These are phyloP conservation scores for Chrysochloris asiatica DNA, from an alignment of 2,113 vertebrate species.

Conservation along the genomic window DNA sequence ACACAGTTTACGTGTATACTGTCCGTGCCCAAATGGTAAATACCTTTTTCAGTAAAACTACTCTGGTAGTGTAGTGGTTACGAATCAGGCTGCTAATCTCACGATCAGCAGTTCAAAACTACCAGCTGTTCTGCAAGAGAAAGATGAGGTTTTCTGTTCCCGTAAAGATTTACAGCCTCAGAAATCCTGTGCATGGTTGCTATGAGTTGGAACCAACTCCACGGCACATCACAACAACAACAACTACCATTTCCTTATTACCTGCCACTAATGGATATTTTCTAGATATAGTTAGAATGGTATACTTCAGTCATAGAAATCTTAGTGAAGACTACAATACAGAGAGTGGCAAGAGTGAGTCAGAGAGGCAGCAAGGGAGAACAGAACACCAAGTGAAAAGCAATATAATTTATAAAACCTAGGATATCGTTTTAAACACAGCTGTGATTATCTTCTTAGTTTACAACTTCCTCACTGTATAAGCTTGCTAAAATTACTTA, in stretches of 20 bases:
- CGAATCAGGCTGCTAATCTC: no score
- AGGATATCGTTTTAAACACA: not conserved
- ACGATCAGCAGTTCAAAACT: no score
- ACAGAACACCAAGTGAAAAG: not conserved
- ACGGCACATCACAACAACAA: no score
- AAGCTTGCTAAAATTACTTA: not conserved
- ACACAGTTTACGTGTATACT: not conserved
- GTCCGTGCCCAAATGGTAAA: not conserved
- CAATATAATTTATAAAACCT: not conserved
- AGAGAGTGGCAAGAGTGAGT: not conserved
- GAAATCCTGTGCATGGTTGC: no score
- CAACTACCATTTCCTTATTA: not conserved
- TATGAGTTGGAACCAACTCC: no score
- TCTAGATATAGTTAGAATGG: not conserved
- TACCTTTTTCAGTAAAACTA: no score
- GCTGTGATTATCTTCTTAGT: no score
- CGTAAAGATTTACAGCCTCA: no score
- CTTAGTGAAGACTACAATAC: not conserved
- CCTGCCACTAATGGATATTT: not conserved
- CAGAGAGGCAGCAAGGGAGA: not conserved
- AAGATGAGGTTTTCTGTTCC: no score
- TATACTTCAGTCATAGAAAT: no score
- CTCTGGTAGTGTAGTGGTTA: no score
- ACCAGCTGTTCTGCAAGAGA: no score
- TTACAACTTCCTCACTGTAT: not conserved